phyloP scores from a whole-genome alignment of 2,113 vertebrate species.

The Dascyllus trimaculatus region DNA sequence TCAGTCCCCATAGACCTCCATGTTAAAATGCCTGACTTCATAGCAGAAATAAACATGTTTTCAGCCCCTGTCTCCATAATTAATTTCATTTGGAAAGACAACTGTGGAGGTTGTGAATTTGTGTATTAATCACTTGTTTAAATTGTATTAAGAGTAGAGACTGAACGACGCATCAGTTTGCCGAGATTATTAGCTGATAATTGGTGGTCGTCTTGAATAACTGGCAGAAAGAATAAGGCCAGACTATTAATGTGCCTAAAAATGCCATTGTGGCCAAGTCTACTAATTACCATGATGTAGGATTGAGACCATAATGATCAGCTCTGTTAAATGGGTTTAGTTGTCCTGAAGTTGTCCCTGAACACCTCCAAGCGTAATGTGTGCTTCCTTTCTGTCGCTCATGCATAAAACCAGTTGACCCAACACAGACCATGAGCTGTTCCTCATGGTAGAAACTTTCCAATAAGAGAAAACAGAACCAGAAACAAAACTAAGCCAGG shows the following conservation, averaged over 20 bases:
- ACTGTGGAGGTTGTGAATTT: no score
- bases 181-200: no score
- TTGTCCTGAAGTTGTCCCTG: background rate
- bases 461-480: conserved; percentile 28
- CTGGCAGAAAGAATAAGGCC: no score
- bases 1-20: no score
- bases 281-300: background rate
- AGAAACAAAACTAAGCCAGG: background rate
- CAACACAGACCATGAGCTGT: background rate
- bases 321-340: background rate
- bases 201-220: no score
- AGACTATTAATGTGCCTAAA: background rate
- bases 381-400: background rate
- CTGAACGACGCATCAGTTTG: no score
- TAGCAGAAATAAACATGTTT: no score
- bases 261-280: background rate
- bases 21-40: no score
- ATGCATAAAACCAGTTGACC: background rate
- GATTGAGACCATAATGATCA: background rate
- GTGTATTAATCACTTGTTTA: no score
- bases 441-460: background rate
- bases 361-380: background rate
- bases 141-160: no score
- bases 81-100: no score
- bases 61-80: no score